These are phyloP conservation scores for Epinephelus fuscoguttatus DNA, from an alignment of 2,113 vertebrate genomes.

Conservation along the genomic window DNA sequence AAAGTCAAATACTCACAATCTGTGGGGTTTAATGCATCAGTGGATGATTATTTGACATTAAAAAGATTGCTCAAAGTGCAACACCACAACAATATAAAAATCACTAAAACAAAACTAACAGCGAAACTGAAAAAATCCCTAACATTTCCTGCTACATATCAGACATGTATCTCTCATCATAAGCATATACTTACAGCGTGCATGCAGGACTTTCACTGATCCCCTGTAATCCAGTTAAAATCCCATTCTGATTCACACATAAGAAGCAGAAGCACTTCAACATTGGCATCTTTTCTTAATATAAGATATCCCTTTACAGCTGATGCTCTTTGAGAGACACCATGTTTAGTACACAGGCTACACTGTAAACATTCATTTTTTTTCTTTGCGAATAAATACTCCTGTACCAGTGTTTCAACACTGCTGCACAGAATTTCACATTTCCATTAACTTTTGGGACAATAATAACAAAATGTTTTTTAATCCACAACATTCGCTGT, in stretches of 20 bases:
- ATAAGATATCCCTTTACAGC: slow-evolving; percentile 74
- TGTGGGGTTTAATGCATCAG: background rate
- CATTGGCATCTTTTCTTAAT: slow-evolving; percentile 72
- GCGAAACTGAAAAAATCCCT: background rate
- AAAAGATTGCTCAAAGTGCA: slow-evolving; percentile 53
- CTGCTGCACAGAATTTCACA: slow-evolving; percentile 61
- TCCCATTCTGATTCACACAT: slow-evolving; percentile 48
- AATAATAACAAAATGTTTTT: slow-evolving; percentile 17
- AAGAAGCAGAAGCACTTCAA: slow-evolving; percentile 57
- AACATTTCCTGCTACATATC: slow-evolving; percentile 60
- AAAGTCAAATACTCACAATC: background rate
- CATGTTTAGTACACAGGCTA: slow-evolving; percentile 56
- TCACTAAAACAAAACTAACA: slow-evolving; percentile 40
- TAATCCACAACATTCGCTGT: slow-evolving; percentile 58
- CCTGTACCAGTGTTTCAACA: slow-evolving; percentile 35
- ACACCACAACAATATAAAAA: slow-evolving; percentile 32
- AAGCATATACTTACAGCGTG: slow-evolving; percentile 62
- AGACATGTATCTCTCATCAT: slow-evolving; percentile 34
- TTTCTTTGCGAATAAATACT: slow-evolving; percentile 72
- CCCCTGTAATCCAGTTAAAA: slow-evolving; percentile 55
- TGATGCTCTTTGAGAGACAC: slow-evolving; percentile 66
- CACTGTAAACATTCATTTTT: slow-evolving; percentile 72
- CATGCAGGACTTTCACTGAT: slow-evolving; percentile 51
- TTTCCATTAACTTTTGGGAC: slow-evolving; percentile 35
- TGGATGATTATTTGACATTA: slow-evolving; percentile 11